Conservation (phyloP, 2,888 invertebrate species). For the Limenitis camilla region DNA sequence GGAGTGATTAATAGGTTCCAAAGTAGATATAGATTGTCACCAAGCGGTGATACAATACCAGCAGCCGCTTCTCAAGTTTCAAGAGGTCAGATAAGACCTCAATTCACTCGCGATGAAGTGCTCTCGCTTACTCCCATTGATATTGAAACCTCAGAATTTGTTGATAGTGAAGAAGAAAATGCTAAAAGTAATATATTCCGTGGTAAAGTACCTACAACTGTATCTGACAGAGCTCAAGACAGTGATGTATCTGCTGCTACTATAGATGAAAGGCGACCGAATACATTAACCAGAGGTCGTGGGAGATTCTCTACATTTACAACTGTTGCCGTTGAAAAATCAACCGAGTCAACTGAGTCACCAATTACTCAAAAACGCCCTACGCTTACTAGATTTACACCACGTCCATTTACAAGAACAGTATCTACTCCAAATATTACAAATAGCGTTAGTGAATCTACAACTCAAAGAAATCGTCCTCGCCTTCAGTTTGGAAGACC, state of each 20-base stretch:
- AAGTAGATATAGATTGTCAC: constrained; percentile 39
- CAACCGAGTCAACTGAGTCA: constrained; percentile 32
- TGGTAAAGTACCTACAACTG: constrained; percentile 38
- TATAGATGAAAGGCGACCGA: constrained; percentile 50
- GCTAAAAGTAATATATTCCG: constrained; percentile 36
- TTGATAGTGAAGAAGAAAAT: constrained; percentile 31
- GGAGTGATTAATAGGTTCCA: constrained; percentile 38
- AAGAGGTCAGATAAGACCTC: constrained; percentile 51
- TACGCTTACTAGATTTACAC: constrained; percentile 57
- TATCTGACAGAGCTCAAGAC: constrained; percentile 43
- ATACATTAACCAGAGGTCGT: constrained; percentile 51
- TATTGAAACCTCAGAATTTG: constrained; percentile 38
- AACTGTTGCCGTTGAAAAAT: constrained; percentile 37
- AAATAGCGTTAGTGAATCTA: constrained; percentile 27
- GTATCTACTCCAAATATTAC: constrained; percentile 27
- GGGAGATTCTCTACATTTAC: constrained; percentile 48
- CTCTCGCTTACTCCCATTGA: constrained; percentile 74
- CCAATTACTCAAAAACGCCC: constrained; percentile 43
- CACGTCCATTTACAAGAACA: constrained; percentile 51
- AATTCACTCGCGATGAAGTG: constrained; percentile 61
- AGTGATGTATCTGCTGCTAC: constrained; percentile 63
- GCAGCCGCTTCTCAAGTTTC: constrained; percentile 55
- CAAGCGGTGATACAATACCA: constrained; percentile 49
- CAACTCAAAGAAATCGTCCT: constrained; percentile 33
- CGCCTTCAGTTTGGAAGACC: constrained; percentile 44